Evolutionary conservation across 2,797 vertebrate species (phyloP).

Genomic region (Poeciliopsis presidionis): DNA sequence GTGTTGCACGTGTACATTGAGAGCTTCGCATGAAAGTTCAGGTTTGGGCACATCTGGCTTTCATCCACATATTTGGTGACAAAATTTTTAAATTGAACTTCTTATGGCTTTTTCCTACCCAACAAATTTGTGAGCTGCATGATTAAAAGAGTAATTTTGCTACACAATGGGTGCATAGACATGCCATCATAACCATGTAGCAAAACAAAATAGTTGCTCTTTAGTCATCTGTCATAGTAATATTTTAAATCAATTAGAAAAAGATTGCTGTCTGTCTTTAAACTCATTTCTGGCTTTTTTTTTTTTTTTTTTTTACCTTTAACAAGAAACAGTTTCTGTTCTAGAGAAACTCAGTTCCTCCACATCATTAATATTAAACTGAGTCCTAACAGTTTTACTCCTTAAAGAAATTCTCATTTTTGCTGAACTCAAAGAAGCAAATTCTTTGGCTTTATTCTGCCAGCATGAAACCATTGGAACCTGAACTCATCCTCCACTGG

Average conservation of each 20-base stretch:
- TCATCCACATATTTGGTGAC: background rate
- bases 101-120: background rate
- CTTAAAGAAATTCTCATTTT: conserved; percentile 12
- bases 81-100: background rate
- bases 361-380: conserved; percentile 1
- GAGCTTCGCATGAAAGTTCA: background rate
- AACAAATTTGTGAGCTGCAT: background rate
- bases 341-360: background rate
- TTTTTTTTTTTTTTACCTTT: background rate
- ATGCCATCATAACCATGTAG: background rate
- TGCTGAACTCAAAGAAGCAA: conserved; percentile 13
- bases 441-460: conserved; percentile 21
- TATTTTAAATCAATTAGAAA: conserved; percentile 1
- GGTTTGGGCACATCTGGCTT: background rate
- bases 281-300: background rate
- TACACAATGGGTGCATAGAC: background rate
- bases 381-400: background rate
- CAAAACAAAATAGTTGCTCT: background rate
- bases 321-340: background rate
- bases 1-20: background rate
- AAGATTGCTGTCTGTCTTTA: background rate
- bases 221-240: conserved; percentile 1
- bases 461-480: conserved; percentile 46
- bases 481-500: conserved; percentile 41
- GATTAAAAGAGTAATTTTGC: background rate